A percentile compares a stretch with the other conserved stretches of the same genome.
Evolutionary conservation across 35 echinoderm and acorn worm species (phyloP).

Genomic region (Holothuria glaberrima): DNA sequence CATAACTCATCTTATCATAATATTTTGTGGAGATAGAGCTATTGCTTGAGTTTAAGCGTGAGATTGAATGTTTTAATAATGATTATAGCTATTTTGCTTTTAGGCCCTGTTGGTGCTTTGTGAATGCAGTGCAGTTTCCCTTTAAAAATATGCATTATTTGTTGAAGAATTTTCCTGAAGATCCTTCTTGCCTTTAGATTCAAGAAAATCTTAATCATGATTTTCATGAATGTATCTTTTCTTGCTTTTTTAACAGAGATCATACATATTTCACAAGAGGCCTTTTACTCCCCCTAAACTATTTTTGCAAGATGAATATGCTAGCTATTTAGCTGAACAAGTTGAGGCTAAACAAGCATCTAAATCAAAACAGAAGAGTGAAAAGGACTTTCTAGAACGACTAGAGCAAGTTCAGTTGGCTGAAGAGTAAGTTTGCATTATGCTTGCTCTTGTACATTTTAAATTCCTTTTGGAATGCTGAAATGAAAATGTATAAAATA

Average conservation of each 20-base stretch:
- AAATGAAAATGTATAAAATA: background rate
- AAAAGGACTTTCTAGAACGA: slow-evolving; percentile 94
- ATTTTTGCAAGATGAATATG: slow-evolving; percentile 82
- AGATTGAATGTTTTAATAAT: too few relatives aligned
- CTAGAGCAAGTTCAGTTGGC: slow-evolving; percentile 96
- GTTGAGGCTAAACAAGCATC: slow-evolving; percentile 76
- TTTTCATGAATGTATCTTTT: background rate
- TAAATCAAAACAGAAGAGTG: slow-evolving; percentile 69
- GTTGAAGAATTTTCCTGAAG: too few relatives aligned
- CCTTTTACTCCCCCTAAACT: slow-evolving; percentile 74
- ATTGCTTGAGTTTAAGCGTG: too few relatives aligned
- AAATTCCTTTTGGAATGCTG: background rate
- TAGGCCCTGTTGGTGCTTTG: too few relatives aligned
- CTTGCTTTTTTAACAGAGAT: slow-evolving; percentile 72
- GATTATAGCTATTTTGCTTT: too few relatives aligned
- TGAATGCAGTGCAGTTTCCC: too few relatives aligned
- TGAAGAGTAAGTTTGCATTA: slow-evolving; percentile 83
- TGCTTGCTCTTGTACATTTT: background rate
- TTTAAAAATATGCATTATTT: too few relatives aligned
- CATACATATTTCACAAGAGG: slow-evolving; percentile 90
- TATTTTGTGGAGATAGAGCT: too few relatives aligned
- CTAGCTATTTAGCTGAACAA: slow-evolving; percentile 70
- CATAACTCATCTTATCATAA: too few relatives aligned
- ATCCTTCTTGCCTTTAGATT: too few relatives aligned
- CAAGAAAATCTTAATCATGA: background rate